Conservation (phyloP, 2,888 invertebrate species). For the Sarcophaga subvicina region DNA sequence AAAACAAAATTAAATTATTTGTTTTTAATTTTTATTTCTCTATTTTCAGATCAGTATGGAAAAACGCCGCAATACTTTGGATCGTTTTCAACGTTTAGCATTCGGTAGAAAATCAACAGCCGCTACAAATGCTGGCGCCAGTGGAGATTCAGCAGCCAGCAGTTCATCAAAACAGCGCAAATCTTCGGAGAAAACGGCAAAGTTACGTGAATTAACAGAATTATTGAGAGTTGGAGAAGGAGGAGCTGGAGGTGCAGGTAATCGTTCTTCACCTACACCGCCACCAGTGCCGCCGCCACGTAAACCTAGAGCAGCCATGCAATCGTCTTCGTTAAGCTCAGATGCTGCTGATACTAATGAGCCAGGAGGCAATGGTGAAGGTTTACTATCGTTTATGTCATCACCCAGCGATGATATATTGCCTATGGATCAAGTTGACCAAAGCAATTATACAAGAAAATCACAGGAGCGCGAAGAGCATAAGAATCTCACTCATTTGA, state of each 20-base stretch:
- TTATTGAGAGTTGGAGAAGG: conserved; percentile 83
- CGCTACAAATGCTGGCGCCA: conserved; percentile 59
- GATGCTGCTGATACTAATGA: conserved; percentile 74
- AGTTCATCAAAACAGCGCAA: conserved; percentile 74
- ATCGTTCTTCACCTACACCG: conserved; percentile 83
- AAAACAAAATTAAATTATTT: background rate
- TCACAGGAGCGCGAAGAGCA: conserved; percentile 33
- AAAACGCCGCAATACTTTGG: conserved; percentile 86
- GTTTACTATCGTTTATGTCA: conserved; percentile 68
- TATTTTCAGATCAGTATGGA: conserved; percentile 79
- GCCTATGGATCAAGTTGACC: conserved; percentile 75
- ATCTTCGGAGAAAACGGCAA: conserved; percentile 87
- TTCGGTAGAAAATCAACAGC: conserved; percentile 83
- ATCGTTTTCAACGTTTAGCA: conserved; percentile 90
- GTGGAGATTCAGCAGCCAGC: conserved; percentile 50
- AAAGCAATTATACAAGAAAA: conserved; percentile 69
- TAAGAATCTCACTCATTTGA: conserved; percentile 37
- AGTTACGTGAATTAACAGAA: conserved; percentile 89
- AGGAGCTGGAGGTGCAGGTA: conserved; percentile 47
- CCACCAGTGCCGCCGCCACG: conserved; percentile 84
- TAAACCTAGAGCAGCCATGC: conserved; percentile 80
- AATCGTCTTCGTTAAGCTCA: conserved; percentile 82
- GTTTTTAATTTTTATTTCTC: background rate
- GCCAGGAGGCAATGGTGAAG: conserved; percentile 34
- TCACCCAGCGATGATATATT: conserved; percentile 73